Percentiles rank a stretch among this genome's conserved stretches.
These are phyloP conservation scores for Drosophila kanekoi DNA, from an alignment of 2,888 invertebrate species.

Conservation along the genomic window DNA sequence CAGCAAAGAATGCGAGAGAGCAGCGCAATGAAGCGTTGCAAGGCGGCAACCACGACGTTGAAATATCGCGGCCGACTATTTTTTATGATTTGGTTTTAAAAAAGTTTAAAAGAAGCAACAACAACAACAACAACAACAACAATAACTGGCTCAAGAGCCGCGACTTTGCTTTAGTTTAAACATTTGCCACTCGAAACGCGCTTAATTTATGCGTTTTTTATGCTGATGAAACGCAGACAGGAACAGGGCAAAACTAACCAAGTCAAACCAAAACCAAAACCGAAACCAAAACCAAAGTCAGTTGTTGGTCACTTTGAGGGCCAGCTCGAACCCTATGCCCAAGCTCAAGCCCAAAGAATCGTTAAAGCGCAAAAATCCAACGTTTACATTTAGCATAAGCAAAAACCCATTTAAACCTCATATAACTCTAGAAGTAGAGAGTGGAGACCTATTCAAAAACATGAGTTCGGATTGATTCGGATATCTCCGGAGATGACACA, in stretches of 20 bases:
- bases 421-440: background rate
- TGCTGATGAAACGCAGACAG: slow-evolving; percentile 80
- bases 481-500: no score
- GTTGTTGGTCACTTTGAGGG: slow-evolving; percentile 38
- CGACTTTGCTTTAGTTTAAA: slow-evolving; percentile 69
- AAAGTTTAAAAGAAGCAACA: slow-evolving; percentile 10
- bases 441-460: background rate
- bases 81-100: slow-evolving; percentile 66
- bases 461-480: no score
- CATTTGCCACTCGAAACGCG: slow-evolving; percentile 74
- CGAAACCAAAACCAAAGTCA: slow-evolving; percentile 17
- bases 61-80: slow-evolving; percentile 70
- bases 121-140: slow-evolving; percentile 19
- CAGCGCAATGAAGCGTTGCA: slow-evolving; percentile 74
- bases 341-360: slow-evolving; percentile 12
- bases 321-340: slow-evolving; percentile 12
- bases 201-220: slow-evolving; percentile 84
- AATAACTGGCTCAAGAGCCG: slow-evolving; percentile 36
- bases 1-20: slow-evolving; percentile 26
- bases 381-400: background rate
- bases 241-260: slow-evolving; percentile 20
- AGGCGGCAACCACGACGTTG: slow-evolving; percentile 69
- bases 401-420: background rate
- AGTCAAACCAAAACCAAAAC: slow-evolving; percentile 18
- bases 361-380: slow-evolving; percentile 31